A percentile compares a stretch with the other conserved stretches of the same genome.
Evolutionary conservation across 2,113 vertebrate species (phyloP).

Genomic region (Ammodytes dubius): DNA sequence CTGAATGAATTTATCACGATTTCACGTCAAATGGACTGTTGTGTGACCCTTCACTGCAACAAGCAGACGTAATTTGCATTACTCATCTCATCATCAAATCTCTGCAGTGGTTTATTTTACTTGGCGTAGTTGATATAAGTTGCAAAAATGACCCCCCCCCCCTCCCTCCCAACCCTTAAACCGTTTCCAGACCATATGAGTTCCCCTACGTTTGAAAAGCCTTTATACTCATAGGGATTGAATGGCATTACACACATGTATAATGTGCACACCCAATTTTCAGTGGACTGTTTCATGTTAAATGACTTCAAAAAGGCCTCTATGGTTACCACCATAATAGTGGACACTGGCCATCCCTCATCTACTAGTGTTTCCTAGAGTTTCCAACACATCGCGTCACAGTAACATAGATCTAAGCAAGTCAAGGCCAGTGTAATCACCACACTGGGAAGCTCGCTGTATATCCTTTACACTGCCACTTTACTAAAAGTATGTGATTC

Average conservation of each 20-base stretch:
- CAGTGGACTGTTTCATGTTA: slow-evolving; percentile 64
- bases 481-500: slow-evolving; percentile 23
- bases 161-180: slow-evolving; percentile 46
- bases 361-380: slow-evolving; percentile 3
- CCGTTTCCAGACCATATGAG: slow-evolving; percentile 71
- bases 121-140: slow-evolving; percentile 56
- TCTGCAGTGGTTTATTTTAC: slow-evolving; percentile 72
- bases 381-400: slow-evolving; percentile 38
- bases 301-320: slow-evolving; percentile 62
- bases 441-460: slow-evolving; percentile 8
- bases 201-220: slow-evolving; percentile 59
- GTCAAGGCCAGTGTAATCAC: slow-evolving; percentile 40
- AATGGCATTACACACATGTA: slow-evolving; percentile 69
- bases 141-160: slow-evolving; percentile 61
- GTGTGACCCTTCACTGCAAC: slow-evolving; percentile 46
- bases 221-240: slow-evolving; percentile 55
- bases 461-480: slow-evolving; percentile 32
- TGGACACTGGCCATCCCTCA: slow-evolving; percentile 44
- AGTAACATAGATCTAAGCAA: slow-evolving; percentile 52
- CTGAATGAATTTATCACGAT: slow-evolving; percentile 17
- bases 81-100: slow-evolving; percentile 73
- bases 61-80: slow-evolving; percentile 59
- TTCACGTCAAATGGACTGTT: slow-evolving; percentile 28
- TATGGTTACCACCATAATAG: slow-evolving; percentile 61
- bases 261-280: slow-evolving; percentile 60